These are phyloP conservation scores for Eristalis tenax DNA, from an alignment of 2,888 invertebrate species.

Conservation along the genomic window DNA sequence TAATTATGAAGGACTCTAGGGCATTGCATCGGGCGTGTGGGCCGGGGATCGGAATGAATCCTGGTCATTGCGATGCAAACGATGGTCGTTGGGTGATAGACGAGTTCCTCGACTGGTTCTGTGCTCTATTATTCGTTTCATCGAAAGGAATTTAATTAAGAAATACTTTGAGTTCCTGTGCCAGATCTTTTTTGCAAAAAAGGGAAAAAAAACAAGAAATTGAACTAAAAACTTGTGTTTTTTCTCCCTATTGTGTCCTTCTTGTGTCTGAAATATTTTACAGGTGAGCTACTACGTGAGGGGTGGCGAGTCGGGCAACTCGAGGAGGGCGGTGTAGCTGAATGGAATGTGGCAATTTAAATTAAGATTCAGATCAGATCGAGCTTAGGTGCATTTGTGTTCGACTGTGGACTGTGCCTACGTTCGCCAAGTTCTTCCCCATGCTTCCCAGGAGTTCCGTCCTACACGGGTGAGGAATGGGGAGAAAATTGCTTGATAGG, in stretches of 20 bases:
- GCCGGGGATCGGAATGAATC: background rate
- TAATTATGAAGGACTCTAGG: constrained; percentile 22
- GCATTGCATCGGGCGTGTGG: background rate
- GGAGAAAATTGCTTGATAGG: background rate
- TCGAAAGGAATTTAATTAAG: constrained; percentile 69
- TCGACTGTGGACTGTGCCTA: background rate
- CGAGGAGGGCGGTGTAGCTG: constrained; percentile 17
- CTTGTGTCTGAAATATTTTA: constrained; percentile 5
- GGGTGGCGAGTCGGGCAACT: background rate
- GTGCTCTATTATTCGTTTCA: constrained; percentile 50
- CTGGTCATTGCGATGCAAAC: constrained; percentile 41
- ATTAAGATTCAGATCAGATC: constrained; percentile 54
- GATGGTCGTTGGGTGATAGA: constrained; percentile 10
- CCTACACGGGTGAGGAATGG: too few species aligned
- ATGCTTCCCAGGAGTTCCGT: background rate
- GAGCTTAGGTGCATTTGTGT: constrained; percentile 25
- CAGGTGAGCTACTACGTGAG: constrained; percentile 19
- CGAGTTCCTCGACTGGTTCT: constrained; percentile 1
- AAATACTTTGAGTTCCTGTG: constrained; percentile 53
- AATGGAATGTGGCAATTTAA: constrained; percentile 38
- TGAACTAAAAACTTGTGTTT: background rate
- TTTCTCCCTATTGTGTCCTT: background rate
- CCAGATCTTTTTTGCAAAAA: constrained; percentile 17
- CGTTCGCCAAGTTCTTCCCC: background rate
- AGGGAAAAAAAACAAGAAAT: constrained; percentile 1